Percentiles rank a stretch among this genome's conserved stretches.
Evolutionary conservation across 2,113 vertebrate species (phyloP).

Genomic region (Aegotheles bennettii): DNA sequence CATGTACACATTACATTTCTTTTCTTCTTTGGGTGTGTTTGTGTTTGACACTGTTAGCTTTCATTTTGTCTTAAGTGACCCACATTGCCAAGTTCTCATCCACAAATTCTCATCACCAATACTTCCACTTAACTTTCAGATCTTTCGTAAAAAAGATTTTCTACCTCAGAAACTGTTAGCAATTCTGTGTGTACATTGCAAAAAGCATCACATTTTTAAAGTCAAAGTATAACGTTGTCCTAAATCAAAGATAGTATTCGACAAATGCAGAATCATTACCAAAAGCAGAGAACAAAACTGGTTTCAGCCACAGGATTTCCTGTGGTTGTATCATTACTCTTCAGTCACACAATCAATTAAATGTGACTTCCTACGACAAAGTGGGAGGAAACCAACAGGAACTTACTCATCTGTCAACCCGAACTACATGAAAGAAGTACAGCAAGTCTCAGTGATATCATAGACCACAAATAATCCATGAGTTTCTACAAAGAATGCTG

Average conservation of each 20-base stretch:
- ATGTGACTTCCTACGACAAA: constrained; percentile 59
- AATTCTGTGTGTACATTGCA: accelerated
- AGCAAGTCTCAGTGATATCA: not conserved
- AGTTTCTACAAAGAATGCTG: not conserved
- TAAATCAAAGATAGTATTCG: not conserved
- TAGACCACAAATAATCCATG: not conserved
- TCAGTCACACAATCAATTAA: constrained; percentile 42
- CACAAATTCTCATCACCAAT: not conserved
- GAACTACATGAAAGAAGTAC: not conserved
- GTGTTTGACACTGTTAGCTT: not conserved
- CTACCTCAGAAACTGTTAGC: not conserved
- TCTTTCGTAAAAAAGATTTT: not conserved
- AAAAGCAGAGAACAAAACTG: not conserved
- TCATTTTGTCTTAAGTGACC: not conserved
- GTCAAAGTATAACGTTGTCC: accelerated
- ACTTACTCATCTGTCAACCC: constrained; percentile 31
- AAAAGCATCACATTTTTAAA: not conserved
- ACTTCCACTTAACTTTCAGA: not conserved
- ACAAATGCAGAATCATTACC: not conserved
- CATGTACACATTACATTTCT: accelerated
- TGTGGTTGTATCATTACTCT: constrained; percentile 40
- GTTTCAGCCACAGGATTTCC: constrained; percentile 75
- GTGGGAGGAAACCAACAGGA: constrained; percentile 40
- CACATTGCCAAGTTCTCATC: not conserved
- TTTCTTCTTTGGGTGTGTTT: accelerated